phyloP scores from a whole-genome alignment of 2,113 vertebrate genomes.

The Xenopus borealis region DNA sequence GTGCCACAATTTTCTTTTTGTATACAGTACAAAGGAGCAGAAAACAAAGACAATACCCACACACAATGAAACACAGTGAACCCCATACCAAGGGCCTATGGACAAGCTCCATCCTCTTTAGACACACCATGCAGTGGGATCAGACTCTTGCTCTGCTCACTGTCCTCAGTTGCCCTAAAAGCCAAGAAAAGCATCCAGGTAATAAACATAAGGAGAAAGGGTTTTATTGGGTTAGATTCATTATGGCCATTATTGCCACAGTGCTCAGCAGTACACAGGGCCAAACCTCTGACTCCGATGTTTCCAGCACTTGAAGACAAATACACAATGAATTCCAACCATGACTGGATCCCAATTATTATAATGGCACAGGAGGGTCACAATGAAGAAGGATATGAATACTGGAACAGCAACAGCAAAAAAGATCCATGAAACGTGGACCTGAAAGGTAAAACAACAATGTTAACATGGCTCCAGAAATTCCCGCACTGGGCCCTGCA shows the following conservation, averaged over 20 bases:
- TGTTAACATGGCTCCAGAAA: too few species aligned
- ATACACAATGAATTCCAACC: conserved; percentile 86
- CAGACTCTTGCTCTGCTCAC: conserved; percentile 89
- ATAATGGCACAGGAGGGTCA: conserved; percentile 86
- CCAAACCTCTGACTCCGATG: conserved; percentile 85
- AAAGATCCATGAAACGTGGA: conserved; percentile 93
- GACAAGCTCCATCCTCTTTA: conserved; percentile 59
- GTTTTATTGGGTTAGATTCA: too few species aligned
- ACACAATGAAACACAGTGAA: conserved; percentile 52
- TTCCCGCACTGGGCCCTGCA: too few species aligned
- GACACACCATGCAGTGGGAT: conserved; percentile 82
- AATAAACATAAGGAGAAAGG: too few species aligned
- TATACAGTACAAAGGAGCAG: too few species aligned
- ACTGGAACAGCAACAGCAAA: conserved; percentile 89
- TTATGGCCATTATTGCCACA: neutral
- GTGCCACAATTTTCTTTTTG: too few species aligned
- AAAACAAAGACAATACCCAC: conserved; percentile 56
- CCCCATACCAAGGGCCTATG: too few species aligned
- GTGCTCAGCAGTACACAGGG: too few species aligned
- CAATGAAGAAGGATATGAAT: conserved; percentile 92
- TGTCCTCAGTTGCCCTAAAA: conserved; percentile 81
- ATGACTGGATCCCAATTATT: conserved; percentile 98
- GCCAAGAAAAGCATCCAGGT: neutral
- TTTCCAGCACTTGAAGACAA: conserved; percentile 87
- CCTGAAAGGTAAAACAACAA: conserved; percentile 60